These are phyloP conservation scores for Euspilapteryx auroguttella DNA, from an alignment of 2,888 invertebrate genomes.

Conservation along the genomic window DNA sequence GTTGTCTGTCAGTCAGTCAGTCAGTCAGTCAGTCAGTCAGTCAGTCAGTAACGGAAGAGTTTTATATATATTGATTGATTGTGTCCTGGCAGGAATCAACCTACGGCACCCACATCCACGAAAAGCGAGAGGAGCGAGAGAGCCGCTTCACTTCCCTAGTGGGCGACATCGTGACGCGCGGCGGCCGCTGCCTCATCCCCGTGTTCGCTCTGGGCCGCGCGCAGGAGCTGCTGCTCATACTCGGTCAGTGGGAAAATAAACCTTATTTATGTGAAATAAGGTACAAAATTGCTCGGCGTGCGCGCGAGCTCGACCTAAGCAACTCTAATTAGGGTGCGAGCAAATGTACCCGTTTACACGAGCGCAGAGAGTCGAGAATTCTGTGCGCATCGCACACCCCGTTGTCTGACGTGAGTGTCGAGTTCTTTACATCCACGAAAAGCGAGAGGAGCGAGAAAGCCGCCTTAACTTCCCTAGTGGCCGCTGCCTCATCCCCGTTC, in stretches of 20 bases:
- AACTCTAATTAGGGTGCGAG: no score
- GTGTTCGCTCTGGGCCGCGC: constrained; percentile 98
- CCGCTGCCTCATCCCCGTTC: constrained; percentile 97
- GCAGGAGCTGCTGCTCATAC: constrained; percentile 90
- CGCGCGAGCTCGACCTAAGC: no score
- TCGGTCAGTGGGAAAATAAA: constrained; percentile 66
- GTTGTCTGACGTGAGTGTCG: no score
- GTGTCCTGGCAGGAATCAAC: constrained; percentile 78
- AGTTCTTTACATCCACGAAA: constrained; percentile 95
- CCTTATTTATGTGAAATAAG: no score
- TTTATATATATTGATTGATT: no score
- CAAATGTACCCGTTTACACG: no score
- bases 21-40: no score
- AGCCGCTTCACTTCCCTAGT: constrained; percentile 89
- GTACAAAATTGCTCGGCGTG: no score
- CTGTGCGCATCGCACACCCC: no score
- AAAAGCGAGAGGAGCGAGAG: constrained; percentile 95
- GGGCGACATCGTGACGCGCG: constrained; percentile 93
- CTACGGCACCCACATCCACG: constrained; percentile 94
- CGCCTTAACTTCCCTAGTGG: constrained; percentile 91
- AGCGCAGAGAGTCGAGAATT: no score
- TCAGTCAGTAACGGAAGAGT: no score
- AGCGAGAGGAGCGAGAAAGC: constrained; percentile 93
- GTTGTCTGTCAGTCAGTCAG: no score
- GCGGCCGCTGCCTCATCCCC: constrained; percentile 97